Evolutionary conservation across 2,113 vertebrate genomes (phyloP), one percentile per base, ranked within the genome.

Genomic region (Rhabdomys dilectus): DNA sequence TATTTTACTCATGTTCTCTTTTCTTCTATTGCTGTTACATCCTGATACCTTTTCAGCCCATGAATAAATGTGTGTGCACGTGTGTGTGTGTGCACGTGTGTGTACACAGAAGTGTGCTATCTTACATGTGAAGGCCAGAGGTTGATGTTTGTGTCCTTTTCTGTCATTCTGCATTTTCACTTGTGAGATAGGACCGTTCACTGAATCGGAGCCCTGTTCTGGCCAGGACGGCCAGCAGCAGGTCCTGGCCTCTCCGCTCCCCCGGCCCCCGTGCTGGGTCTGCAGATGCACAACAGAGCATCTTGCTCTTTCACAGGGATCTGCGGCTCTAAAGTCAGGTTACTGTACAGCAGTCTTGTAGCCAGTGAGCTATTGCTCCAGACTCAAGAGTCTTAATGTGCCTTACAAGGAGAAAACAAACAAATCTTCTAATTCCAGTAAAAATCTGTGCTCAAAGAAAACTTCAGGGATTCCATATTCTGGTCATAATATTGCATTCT

Each of bases 391-490:
- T 68, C 31, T 68, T 68, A 87, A 87, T 12, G 19, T 24, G 10
- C 21, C 39, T 86, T 48, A 87, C 17, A n/a, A 66, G 11, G 7
- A 48, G 39, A 19, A 51, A 86, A 86, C 3, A 82, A 58, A 56
- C 17, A 81, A 76, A 60, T 31, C 70, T 64, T 64, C n/a, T 76
- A 91, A 90, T 45, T 89, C 19, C 11, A 93, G 48, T 81, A 31
- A 96, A 92, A 94, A 94, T 15, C 66, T 84, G 13, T 42, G 58
- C 31, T 12, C 13, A 68, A 91, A 91, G 42, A 93, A 94, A 95
- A 92, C 93, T 11, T 11, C 36, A 96, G 42, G 11, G 16, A 91
- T 80, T 96, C 22, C 22, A 89, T n/a, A n/a, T 7, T 84, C 29
- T 2, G 89, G 39, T 64, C 34, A 89, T 4, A 58, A 89, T 95